phyloP scores from a whole-genome alignment of 1,140 invertebrate genomes.

The Teleopsis dalmanni region DNA sequence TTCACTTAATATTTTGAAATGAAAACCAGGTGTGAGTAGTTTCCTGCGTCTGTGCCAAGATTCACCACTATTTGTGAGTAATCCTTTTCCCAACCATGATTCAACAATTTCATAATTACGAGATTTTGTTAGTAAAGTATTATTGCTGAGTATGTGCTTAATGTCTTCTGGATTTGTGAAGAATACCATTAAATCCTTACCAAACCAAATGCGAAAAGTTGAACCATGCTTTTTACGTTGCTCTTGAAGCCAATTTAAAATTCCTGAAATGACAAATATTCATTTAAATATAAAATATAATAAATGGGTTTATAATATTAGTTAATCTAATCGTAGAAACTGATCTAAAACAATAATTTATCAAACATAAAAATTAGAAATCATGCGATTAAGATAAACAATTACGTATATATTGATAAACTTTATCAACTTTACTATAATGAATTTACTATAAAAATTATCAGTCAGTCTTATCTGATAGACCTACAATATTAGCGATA shows the following conservation, averaged over 20 bases:
- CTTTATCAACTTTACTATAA: not conserved
- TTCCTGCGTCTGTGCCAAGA: slow-evolving; percentile 78
- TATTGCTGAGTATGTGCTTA: slow-evolving; percentile 54
- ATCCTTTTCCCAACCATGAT: slow-evolving; percentile 60
- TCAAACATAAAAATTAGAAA: not conserved
- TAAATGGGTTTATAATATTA: not conserved
- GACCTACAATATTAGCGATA: too few species aligned
- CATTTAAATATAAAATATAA: slow-evolving; percentile 3
- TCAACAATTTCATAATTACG: slow-evolving; percentile 49
- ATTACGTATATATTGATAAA: not conserved
- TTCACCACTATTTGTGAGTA: slow-evolving; percentile 57
- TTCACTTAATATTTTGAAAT: slow-evolving; percentile 77
- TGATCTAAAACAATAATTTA: not conserved
- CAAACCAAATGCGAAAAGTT: slow-evolving; percentile 39
- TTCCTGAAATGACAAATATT: slow-evolving; percentile 14
- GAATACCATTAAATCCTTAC: slow-evolving; percentile 36
- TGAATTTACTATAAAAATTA: too few species aligned
- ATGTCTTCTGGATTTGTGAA: slow-evolving; percentile 35
- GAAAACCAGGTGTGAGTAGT: slow-evolving; percentile 81
- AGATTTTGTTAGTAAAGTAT: slow-evolving; percentile 47
- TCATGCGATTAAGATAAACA: not conserved
- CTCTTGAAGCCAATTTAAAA: slow-evolving; percentile 25
- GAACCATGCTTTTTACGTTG: slow-evolving; percentile 25
- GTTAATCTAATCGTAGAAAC: not conserved
- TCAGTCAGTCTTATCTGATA: too few species aligned